Evolutionary conservation across 1,140 invertebrate species (phyloP), one percentile per base, ranked within the genome.

Genomic region (Platorchestia sp.): DNA sequence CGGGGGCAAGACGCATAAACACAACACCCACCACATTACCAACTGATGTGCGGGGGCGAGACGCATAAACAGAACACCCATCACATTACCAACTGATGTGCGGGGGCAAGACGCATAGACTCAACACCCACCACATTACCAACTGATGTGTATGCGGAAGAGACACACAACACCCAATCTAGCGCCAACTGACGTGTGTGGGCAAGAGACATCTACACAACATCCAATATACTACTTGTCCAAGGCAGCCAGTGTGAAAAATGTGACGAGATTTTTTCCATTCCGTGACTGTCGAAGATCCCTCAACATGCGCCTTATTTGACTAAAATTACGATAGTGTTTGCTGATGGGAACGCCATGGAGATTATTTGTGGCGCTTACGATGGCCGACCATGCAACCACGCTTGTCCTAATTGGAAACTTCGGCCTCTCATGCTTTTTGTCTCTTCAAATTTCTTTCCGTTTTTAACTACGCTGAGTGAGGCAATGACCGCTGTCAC

Each of bases 261-360:
- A 75, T 75, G 59, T 75, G 59, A 75, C 59, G 27, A 75, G 59
- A 75, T 75, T 75, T 75, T 75, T 75, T 27, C 27, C 59, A 75
- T 75, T 75, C 59, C 59, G 59, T 75, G 59, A 75, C 59, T 75
- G 1, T 75, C 59, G 59, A 75, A 75, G 59, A 75, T 75, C 59
- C 59, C 36, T 75, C 59, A 75, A 10, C 59, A 36, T 75, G 59
- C 27, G 59, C 87, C 87, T 90, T 90, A 43, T 90, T 43, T 43
- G 87, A 90, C 87, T 44, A 90, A 90, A 90, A 90, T 90, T 90
- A 42, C 87, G 87, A 90, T 90, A 45, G 87, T 90, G 87, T 90
- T 90, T 90, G 44, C 87, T 90, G 87, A 90, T 90, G 87, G 44
- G 27, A 90, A 45, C 87, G 87, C 41, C 87, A 45, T 44, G 41